Evolutionary conservation across 37 sponge, comb jelly and placozoan genomes (phyloP).

Genomic region (Halisarca cf. caerulea): DNA sequence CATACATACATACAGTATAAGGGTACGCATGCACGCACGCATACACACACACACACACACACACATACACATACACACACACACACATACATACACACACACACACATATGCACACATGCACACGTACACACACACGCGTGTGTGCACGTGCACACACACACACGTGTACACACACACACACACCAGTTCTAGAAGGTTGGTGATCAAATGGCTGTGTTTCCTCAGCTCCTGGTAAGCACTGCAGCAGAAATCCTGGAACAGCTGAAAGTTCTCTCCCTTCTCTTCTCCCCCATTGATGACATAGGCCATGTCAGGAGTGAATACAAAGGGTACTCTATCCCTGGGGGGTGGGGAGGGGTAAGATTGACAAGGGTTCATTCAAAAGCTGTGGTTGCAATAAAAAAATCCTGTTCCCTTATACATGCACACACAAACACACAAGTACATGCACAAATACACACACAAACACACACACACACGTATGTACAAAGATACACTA

Average conservation of each 20-base stretch:
- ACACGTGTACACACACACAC: slow-evolving; percentile 16
- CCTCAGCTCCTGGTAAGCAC: slow-evolving; percentile 83
- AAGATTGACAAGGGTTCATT: no score
- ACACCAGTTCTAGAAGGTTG: slow-evolving; percentile 79
- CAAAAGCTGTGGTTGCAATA: not conserved
- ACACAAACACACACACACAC: no score
- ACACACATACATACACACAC: no score
- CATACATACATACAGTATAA: no score
- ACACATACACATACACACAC: no score
- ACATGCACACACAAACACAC: no score
- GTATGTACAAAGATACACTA: no score
- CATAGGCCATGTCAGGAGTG: slow-evolving; percentile 96
- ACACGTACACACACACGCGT: not conserved
- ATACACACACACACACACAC: no score
- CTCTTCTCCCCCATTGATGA: slow-evolving; percentile 84
- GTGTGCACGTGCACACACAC: slow-evolving; percentile 34
- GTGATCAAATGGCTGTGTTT: slow-evolving; percentile 67
- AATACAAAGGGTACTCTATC: slow-evolving; percentile 91
- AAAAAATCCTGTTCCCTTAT: no score
- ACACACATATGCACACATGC: not conserved
- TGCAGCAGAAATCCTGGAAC: slow-evolving; percentile 84
- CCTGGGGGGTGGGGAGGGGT: slow-evolving; percentile 30
- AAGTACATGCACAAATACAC: no score
- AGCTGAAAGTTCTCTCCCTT: slow-evolving; percentile 76
- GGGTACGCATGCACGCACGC: not conserved